Evolutionary conservation across 2,888 invertebrate genomes (phyloP).

Genomic region (Tetrapedia diversipes): DNA sequence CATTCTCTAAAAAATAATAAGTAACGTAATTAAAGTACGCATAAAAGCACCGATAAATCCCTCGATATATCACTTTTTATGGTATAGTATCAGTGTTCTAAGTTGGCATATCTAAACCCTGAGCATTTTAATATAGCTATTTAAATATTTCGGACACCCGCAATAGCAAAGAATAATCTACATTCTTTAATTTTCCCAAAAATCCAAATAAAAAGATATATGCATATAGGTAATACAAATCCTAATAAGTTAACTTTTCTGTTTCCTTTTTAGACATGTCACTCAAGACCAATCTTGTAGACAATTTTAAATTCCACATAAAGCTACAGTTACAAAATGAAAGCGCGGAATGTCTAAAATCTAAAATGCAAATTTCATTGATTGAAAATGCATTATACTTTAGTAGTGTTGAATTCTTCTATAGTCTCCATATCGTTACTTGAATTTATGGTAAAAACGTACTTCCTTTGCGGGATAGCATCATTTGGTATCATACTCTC

Average conservation of each 20-base stretch:
- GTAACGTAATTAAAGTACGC: not conserved
- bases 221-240: not conserved
- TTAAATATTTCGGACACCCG: not conserved
- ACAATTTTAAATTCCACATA: too few species aligned
- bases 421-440: not conserved
- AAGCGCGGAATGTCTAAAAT: slow-evolving; percentile 52
- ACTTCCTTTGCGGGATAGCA: slow-evolving; percentile 55
- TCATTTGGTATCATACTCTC: slow-evolving; percentile 11
- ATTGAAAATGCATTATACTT: slow-evolving; percentile 34
- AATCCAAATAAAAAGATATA: not conserved
- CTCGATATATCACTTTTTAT: not conserved
- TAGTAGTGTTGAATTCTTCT: slow-evolving; percentile 34
- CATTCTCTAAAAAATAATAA: not conserved
- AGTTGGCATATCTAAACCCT: not conserved
- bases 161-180: not conserved
- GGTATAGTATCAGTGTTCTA: not conserved
- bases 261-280: not conserved
- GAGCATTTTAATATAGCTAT: not conserved
- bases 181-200: not conserved
- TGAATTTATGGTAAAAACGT: slow-evolving; percentile 44
- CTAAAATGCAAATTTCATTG: slow-evolving; percentile 9
- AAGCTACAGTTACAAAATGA: not conserved
- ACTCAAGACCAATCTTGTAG: not conserved
- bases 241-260: not conserved
- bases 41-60: not conserved